Percentiles rank a stretch among this genome's conserved stretches.
Evolutionary conservation across 2,113 vertebrate species (phyloP).

Genomic region (Tringa solitaria): DNA sequence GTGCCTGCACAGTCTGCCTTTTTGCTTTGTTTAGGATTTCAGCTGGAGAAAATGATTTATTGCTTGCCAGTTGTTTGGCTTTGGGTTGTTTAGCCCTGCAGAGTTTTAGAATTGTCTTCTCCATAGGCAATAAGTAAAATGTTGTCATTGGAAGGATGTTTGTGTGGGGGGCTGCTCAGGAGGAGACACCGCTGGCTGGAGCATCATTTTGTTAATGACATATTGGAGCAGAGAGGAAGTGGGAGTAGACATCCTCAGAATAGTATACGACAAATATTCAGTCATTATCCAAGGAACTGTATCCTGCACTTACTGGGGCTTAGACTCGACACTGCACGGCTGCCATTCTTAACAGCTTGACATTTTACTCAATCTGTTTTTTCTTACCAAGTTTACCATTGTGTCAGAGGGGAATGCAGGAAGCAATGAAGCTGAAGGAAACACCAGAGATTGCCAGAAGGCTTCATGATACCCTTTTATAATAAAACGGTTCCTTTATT

Average conservation of each 20-base stretch:
- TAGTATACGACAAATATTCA: background rate
- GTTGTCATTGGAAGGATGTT: background rate
- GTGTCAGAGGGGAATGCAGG: background rate
- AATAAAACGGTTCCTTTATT: background rate
- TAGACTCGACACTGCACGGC: background rate
- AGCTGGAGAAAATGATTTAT: background rate
- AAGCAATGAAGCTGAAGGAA: background rate
- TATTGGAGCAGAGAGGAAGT: background rate
- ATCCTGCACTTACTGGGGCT: background rate
- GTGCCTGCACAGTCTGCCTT: background rate
- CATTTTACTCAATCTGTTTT: constrained; percentile 20
- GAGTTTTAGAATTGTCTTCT: background rate
- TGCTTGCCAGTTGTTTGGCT: background rate
- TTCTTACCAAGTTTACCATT: background rate
- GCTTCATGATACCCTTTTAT: background rate
- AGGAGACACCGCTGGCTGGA: background rate
- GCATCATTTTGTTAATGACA: background rate
- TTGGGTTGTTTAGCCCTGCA: background rate
- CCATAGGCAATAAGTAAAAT: background rate
- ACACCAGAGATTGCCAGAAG: background rate
- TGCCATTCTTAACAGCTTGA: constrained; percentile 37
- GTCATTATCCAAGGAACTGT: background rate
- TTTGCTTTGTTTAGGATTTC: background rate
- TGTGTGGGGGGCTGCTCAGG: rapidly evolving
- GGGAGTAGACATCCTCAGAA: background rate